phyloP scores from a whole-genome alignment of 2,888 invertebrate species.

The Sepioteuthis lessoniana region DNA sequence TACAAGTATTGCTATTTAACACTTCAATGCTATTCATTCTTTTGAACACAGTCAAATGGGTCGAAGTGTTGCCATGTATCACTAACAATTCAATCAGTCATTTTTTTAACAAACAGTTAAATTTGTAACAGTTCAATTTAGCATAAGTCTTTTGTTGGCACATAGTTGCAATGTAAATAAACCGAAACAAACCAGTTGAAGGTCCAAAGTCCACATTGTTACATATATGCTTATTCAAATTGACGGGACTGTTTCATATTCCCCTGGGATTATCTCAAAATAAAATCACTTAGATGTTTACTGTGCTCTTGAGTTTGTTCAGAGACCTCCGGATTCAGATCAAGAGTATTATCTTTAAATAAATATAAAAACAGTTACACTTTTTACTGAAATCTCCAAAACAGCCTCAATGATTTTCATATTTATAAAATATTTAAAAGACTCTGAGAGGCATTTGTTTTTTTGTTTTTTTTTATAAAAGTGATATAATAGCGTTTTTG shows the following conservation, averaged over 20 bases:
- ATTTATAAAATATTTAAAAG: not conserved
- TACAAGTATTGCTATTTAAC: too few relatives aligned
- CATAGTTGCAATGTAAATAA: too few relatives aligned
- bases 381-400: not conserved
- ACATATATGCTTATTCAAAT: too few relatives aligned
- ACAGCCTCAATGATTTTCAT: not conserved
- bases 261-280: not conserved
- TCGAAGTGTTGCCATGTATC: too few relatives aligned
- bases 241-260: not conserved
- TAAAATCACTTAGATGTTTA: not conserved
- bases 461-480: not conserved
- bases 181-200: too few relatives aligned
- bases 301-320: not conserved
- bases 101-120: too few relatives aligned
- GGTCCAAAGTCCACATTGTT: too few relatives aligned
- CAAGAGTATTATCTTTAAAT: not conserved
- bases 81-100: too few relatives aligned
- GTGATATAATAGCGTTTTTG: not conserved
- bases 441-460: not conserved
- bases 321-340: not conserved
- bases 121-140: too few relatives aligned
- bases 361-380: not conserved
- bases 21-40: too few relatives aligned
- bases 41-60: too few relatives aligned
- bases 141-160: too few relatives aligned